Base-by-base conservation (phyloP, 2,113 vertebrate genomes). In the Syrrhaptes paradoxus region DNA sequence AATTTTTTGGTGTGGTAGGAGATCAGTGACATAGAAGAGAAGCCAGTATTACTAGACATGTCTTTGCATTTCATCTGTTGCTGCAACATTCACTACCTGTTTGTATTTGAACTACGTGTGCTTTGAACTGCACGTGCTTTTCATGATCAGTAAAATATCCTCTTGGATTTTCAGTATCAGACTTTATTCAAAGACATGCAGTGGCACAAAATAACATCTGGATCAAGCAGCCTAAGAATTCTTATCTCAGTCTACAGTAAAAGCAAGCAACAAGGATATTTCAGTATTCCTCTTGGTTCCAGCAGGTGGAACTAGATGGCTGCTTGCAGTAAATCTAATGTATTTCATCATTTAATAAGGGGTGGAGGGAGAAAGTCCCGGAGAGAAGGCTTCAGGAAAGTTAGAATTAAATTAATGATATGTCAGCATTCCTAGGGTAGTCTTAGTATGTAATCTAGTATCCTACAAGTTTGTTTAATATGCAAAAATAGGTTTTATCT, bases 231-330 rank as follows among this genome's bases (percentile, higher is more conserved):
- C 71, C 31, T 32, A 61, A 36, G 26, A 71, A 28, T 59, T 84
- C n/a, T 55, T 45, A 59, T 32, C 18, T 79, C 20, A 31, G 41
- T 46, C 20, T 38, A 7, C n/a, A 16, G 26, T 20, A 54, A 66
- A 73, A 77, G 16, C 34, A 58, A 74, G 43, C 43, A 38, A 5
- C 20, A 61, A 43, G n/a, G 45, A 46, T 0, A 0, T n/a, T 73
- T 36, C 67, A 48, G 5, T 76, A 5, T 96, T 96, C 43, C 61
- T 70, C 43, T 38, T 70, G 8, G 11, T 84, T 91, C 91, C 92
- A 90, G 87, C 80, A 94, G 88, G 77, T 96, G 81, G 85, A 80
- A 95, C 43, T 74, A 28, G 21, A 24, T 74, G 43, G 32, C 51
- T 77, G 34, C 68, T 90, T 0, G 0, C 54, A 71, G 6, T 58